Base-by-base conservation (phyloP, 2,888 invertebrate genomes). In the Nemotelus pantherinus region DNA sequence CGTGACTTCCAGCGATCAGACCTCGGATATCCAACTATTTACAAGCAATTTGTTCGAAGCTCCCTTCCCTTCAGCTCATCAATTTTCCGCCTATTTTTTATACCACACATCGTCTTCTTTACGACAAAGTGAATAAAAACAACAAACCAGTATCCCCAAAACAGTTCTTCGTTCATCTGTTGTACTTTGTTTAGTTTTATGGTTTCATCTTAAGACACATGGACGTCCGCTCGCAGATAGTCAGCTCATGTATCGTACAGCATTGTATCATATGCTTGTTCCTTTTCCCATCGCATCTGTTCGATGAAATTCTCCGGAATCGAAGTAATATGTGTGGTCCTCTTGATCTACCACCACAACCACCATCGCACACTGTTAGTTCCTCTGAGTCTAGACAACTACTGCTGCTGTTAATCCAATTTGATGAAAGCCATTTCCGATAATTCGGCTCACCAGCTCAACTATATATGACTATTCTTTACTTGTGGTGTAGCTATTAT, bases 371-470 rank as follows among this genome's bases (percentile, higher is more conserved):
- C 25, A 25, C 25, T 25, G 25, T 25, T 25, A 25, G 25, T 25
- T 25, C 25, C 25, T 25, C 25, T 25, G 25, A 25, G 25, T 25
- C 25, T 25, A 25, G 25, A 25, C 25, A 25, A 25, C 25, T 25
- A 25, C 25, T 25, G 25, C 25, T 25, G 25, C 25, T 25, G 25
- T 25, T 25, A 25, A 25, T 70, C 43, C 55, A 63, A 67, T 70
- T 70, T 70, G 70, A 70, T 70, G 70, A 70, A 70, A 70, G 55
- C 70, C 70, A 70, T 70, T 70, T 70, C 70, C 70, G 70, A 70
- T 70, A 55, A 2, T 55, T 70, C 25, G 25, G 25, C 25, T 25
- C 25, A 25, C 25, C 25, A 25, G 25, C 25, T 25, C 25, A 25
- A 25, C 25, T 25, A 25, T 25, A 25, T 25, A 25, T 25, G 25